phyloP scores from a whole-genome alignment of 2,113 vertebrate genomes.

The Columbina picui region DNA sequence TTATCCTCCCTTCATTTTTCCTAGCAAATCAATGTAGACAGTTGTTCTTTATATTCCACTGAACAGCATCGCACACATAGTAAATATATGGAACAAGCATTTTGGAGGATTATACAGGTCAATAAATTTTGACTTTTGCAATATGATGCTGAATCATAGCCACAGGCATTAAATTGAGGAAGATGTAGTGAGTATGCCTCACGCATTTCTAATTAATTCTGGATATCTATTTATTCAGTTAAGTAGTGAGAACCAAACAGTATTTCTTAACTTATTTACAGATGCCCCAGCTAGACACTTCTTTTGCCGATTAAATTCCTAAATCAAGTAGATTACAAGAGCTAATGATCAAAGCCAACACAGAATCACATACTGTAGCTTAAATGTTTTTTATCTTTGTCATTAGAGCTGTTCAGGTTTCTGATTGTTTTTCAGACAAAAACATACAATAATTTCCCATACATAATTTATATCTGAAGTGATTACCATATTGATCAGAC shows the following conservation, averaged over 20 bases:
- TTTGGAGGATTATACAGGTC: background rate
- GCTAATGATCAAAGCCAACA: background rate
- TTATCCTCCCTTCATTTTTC: background rate
- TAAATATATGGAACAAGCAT: background rate
- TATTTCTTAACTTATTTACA: slow-evolving; percentile 8
- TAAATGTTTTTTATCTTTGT: slow-evolving; percentile 21
- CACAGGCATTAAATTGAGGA: background rate
- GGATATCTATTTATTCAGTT: background rate
- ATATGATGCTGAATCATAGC: background rate
- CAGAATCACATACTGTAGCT: background rate
- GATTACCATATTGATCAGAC: background rate
- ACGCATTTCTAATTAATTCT: background rate
- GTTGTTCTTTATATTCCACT: background rate
- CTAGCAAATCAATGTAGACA: background rate
- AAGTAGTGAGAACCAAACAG: background rate
- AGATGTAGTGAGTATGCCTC: background rate
- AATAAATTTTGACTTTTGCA: background rate
- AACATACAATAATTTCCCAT: background rate
- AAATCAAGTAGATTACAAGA: background rate
- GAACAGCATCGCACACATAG: background rate
- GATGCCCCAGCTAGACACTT: background rate
- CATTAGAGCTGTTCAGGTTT: background rate
- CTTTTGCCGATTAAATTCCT: background rate
- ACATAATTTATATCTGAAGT: slow-evolving; percentile 14
- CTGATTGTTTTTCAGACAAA: background rate